Evolutionary conservation across 2,888 invertebrate genomes (phyloP), one percentile per base, ranked within the genome.

Genomic region (Agrochola macilenta): DNA sequence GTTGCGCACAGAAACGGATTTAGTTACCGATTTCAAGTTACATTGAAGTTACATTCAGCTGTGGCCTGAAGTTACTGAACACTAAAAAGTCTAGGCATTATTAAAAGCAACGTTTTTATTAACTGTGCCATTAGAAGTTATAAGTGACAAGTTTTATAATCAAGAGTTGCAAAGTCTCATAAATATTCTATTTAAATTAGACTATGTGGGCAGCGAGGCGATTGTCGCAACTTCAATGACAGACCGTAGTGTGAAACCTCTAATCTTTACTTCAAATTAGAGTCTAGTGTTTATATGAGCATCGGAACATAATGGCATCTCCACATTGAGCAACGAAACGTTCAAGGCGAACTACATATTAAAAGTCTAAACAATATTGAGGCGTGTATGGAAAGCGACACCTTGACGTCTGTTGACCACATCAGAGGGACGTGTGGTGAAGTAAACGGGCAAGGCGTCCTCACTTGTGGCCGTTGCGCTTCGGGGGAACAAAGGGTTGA

Each of bases 401-500:
- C 92, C 93, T 95, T 93, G 93, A 91, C 78, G 85, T 87, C 74
- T 89, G 82, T 88, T 90, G 91, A 89, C 88, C 88, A 90, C 89
- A 89, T 87, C 79, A 79, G 79, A 84, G 76, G 81, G 73, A 73
- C 72, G 76, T 83, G 79, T 81, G 83, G 83, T 79, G 75, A 81
- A 86, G 86, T 82, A 87, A 88, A 86, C 83, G 82, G 88, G 83
- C 87, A 78, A 84, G 84, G 83, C 89, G 90, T 92, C 90, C 91
- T 93, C 88, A 88, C 79, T 85, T 89, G 92, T 92, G 93, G 93
- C 91, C 93, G 92, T 89, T 89, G 91, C 89, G 91, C 91, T 90
- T 88, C 87, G 88, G 91, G 91, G 93, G 92, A 94, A 95, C 95
- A 95, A 95, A 95, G 95, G 95, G 93, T 94, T 95, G 94, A 95